Conservation (phyloP, 2,888 invertebrate genomes). For the Koerneria pararmatus region DNA sequence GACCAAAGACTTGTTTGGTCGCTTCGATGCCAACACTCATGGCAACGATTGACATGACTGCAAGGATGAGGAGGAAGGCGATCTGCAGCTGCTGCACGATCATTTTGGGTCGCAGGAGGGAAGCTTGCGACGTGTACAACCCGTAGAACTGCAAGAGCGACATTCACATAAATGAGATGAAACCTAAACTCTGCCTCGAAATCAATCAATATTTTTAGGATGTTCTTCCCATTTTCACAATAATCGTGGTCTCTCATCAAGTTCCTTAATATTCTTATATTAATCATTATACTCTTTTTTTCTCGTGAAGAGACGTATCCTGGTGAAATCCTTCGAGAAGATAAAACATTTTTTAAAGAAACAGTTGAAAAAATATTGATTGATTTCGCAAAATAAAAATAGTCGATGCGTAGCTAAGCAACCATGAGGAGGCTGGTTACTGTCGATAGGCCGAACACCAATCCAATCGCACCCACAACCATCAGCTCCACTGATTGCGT, state of each 20-base stretch:
- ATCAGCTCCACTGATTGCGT: slow-evolving; percentile 30
- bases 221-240: no score
- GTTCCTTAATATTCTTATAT: no score
- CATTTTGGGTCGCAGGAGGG: slow-evolving; percentile 48
- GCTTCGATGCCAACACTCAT: slow-evolving; percentile 55
- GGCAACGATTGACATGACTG: slow-evolving; percentile 45
- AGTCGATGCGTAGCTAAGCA: no score
- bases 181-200: background rate
- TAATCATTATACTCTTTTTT: no score
- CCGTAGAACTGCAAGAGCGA: slow-evolving; percentile 35
- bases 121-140: slow-evolving; percentile 40
- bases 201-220: no score
- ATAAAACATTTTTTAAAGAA: no score
- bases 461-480: slow-evolving; percentile 17
- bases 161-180: slow-evolving; percentile 15
- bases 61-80: slow-evolving; percentile 41
- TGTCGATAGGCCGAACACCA: slow-evolving; percentile 32
- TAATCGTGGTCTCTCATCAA: no score
- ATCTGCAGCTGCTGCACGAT: slow-evolving; percentile 46
- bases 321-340: no score
- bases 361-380: no score
- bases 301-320: no score
- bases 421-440: slow-evolving; percentile 37
- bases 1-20: slow-evolving; percentile 46
- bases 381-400: no score